Evolutionary conservation across 1,140 invertebrate species (phyloP), one percentile per base, ranked within the genome.

Genomic region (Neotoxoptera formosana): DNA sequence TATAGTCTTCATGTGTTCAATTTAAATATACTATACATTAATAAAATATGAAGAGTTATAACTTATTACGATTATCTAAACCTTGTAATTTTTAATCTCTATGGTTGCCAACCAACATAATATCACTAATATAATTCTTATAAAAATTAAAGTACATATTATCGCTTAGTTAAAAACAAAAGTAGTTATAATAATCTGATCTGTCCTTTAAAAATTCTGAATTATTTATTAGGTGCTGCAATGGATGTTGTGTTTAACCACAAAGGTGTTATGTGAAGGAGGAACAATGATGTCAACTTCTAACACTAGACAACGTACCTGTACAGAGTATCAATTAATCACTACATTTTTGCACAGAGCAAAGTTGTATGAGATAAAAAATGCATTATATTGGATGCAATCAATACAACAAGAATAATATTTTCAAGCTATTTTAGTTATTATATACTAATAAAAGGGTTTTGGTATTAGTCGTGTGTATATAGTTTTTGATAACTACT

Each of bases 161-260:
- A 25, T 11, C n/a, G 14, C n/a, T 60, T 30, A 9, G 53, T 11
- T 30, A 41, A 30, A 60, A 67, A 67, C 4, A n/a, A 67, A 67
- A 67, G 11, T 0, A 17, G 4, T n/a, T 67, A n/a, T 6, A n/a
- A 67, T n/a, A 7, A 17, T 67, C 14, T 67, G 17, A 60, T 30
- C 30, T n/a, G 7, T 67, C 34, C 7, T 25, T 41, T 83, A 25
- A 36, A 9, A 36, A 83, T 41, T 11, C 34, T 36, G 2, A 84
- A 25, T 51, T 91, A 21, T 94, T 95, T 95, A 94, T 23, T 93
- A 97, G 97, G 96, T 98, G 48, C 95, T 97, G 90, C 97, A 97
- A 94, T 98, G 97, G 97, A 95, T 98, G 23, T 95, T 98, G 60
- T 97, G 96, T 93, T 95, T 98, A 76, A 97, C 97, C 4, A 97